Base-by-base conservation (phyloP, 92 coral and sea anemone genomes). In the Siderastrea radians region DNA sequence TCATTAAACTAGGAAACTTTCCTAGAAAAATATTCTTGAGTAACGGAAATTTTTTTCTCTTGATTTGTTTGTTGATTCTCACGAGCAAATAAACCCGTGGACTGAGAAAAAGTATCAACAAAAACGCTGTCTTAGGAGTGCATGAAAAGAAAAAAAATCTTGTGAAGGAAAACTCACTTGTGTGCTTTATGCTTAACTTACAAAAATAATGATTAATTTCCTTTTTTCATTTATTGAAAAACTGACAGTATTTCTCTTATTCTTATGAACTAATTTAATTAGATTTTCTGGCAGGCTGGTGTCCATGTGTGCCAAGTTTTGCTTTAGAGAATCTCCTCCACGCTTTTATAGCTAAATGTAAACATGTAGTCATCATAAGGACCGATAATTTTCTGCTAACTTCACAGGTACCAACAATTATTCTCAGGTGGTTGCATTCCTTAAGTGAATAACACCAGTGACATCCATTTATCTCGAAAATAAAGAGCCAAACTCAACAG, bases 401-500 rank as follows among this genome's bases (percentile, higher is more conserved):
- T 52, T 70, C 69, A 46, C 55, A 45, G 86, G 86, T 70, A 52
- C 58, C 77, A 70, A 16, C 43, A 44, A 12, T 16, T 4, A 17
- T 68, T 54, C 12, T 46, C 86, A 58, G 86, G 86, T 82, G 78
- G 77, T 12, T 50, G 15, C 16, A 69, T 55, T 57, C 48, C 70
- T 69, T 49, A 6, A 26, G 46, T 19, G 12, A 38, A 17, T 19
- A 49, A n/a, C 50, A 57, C 68, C 53, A 57, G 10, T 45, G 2
- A 76, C 68, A 45, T 74, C 52, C 84, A 12, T 68, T 68, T 6
- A 6, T 13, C 38, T 66, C 84, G 44, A 50, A 14, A 52, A 49
- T 53, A 53, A 49, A 55, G 26, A 45, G 69, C 6, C 5, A 38
- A 8, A 5, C 19, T 68, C 3, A 4, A 8, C 72, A 7, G 26